Conservation (phyloP, 2,113 vertebrate genomes). For the Copsychus sechellarum region DNA sequence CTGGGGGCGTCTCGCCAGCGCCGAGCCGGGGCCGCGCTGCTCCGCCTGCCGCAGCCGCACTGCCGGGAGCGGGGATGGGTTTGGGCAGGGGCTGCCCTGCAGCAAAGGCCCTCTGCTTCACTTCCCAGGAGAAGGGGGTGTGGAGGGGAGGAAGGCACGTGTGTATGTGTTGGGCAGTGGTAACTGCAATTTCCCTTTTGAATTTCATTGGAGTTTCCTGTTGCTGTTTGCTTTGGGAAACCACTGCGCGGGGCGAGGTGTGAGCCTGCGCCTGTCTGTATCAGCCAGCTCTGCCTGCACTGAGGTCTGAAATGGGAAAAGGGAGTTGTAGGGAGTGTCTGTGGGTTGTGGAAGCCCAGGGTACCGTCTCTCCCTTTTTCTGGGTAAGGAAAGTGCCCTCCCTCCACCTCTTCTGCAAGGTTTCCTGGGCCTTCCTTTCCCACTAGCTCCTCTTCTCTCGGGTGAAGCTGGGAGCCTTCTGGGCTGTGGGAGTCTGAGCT, state of each 20-base stretch:
- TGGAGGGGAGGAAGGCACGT: constrained; percentile 31
- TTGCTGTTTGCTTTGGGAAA: constrained; percentile 43
- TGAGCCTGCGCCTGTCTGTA: not conserved
- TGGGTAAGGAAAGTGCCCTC: not conserved
- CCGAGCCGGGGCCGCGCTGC: not conserved
- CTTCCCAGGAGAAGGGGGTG: not conserved
- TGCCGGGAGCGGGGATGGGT: not conserved
- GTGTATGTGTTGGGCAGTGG: constrained; percentile 6
- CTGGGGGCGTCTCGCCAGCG: not conserved
- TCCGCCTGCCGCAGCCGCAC: rapidly evolving
- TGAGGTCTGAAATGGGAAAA: not conserved
- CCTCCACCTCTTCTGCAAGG: not conserved
- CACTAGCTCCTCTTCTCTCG: not conserved
- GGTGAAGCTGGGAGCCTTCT: not conserved
- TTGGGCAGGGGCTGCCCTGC: not conserved
- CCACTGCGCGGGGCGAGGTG: not conserved
- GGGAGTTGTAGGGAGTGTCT: not conserved
- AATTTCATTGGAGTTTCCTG: constrained; percentile 45
- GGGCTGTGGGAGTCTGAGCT: not conserved
- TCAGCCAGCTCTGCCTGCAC: not conserved
- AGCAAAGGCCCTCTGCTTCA: not conserved
- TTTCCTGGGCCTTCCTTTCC: not conserved
- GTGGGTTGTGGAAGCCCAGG: not conserved
- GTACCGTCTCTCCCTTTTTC: not conserved
- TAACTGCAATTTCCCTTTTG: constrained; percentile 30